phyloP scores from a whole-genome alignment of 2,113 vertebrate species.

The Xiphophorus maculatus region DNA sequence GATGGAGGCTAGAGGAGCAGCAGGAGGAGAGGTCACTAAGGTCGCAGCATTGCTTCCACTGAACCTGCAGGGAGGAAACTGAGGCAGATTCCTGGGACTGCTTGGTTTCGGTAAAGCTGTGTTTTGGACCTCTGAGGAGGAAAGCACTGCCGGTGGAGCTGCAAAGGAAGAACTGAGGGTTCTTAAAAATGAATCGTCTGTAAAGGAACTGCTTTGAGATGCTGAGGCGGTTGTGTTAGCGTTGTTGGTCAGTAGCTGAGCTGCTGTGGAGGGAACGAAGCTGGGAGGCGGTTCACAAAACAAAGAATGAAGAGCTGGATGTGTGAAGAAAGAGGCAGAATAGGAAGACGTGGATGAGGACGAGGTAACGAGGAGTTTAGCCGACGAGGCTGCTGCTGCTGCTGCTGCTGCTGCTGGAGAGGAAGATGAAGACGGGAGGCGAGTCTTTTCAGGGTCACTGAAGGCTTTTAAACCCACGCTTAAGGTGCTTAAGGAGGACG shows the following conservation, averaged over 20 bases:
- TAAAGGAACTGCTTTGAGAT: background rate
- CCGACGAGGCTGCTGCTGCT: background rate
- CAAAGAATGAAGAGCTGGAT: constrained; percentile 25
- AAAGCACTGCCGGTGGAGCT: background rate
- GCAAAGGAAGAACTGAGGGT: background rate
- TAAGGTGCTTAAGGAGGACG: constrained; percentile 4
- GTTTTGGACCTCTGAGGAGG: background rate
- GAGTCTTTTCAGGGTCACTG: background rate
- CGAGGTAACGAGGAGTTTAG: background rate
- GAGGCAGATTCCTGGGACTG: background rate
- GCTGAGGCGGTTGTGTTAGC: background rate
- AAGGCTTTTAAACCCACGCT: background rate
- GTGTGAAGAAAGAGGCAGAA: constrained; percentile 4
- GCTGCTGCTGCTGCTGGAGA: background rate
- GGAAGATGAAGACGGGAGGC: background rate
- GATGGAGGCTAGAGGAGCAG: background rate
- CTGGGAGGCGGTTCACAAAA: constrained; percentile 17
- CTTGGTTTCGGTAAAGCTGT: background rate
- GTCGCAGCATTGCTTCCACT: background rate
- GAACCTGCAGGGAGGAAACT: background rate
- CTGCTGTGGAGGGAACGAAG: background rate
- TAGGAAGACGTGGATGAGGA: background rate
- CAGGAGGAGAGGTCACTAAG: background rate
- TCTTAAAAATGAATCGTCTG: background rate
- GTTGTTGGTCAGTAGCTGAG: background rate